Evolutionary conservation across 1,140 invertebrate genomes (phyloP), one percentile per base, ranked within the genome.

Genomic region (Caenorhabditis remanei): DNA sequence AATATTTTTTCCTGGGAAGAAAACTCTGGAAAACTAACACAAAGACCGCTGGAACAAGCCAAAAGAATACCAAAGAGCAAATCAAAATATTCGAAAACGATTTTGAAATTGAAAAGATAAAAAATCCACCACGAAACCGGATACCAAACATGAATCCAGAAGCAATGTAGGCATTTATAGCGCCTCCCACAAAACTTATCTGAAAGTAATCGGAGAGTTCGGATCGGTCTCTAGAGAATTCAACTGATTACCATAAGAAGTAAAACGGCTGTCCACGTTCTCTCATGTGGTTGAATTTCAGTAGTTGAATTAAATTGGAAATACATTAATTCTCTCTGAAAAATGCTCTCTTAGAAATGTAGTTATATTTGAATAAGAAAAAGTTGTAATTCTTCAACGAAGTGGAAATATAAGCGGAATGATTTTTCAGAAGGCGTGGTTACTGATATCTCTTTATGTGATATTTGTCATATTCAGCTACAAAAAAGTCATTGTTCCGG

Each of bases 101-200:
- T 24, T 79, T 79, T n/a, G 71, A 79, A 79, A 79, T 50, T 13
- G 71, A 79, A 11, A 79, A 79, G 24, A 79, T 50, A n/a, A 79
- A 79, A n/a, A 79, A 79, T 48, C 46, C 71, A 32, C 71, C 71
- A 11, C 71, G 16, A 14, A 79, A 79, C n/a, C n/a, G 19, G 0
- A 79, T 79, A 21, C 71, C 71, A 50, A 79, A 79, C 46, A 79
- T 50, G 46, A 79, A 79, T 9, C 71, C 71, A 24, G 71, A 79
- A 79, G 19, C 71, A 32, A 79, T 79, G 11, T 79, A 79, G 14
- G 43, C 71, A 79, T 79, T 79, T 4, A 79, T 24, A 4, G 14
- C 8, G 8, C 71, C 71, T 24, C 46, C 71, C 21, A n/a, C 43
- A 11, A 50, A n/a, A 24, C 71, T 79, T 48, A 79, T 79, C 71